Conservation (phyloP, 2,113 vertebrate genomes). For the Todiramphus saurophagus region DNA sequence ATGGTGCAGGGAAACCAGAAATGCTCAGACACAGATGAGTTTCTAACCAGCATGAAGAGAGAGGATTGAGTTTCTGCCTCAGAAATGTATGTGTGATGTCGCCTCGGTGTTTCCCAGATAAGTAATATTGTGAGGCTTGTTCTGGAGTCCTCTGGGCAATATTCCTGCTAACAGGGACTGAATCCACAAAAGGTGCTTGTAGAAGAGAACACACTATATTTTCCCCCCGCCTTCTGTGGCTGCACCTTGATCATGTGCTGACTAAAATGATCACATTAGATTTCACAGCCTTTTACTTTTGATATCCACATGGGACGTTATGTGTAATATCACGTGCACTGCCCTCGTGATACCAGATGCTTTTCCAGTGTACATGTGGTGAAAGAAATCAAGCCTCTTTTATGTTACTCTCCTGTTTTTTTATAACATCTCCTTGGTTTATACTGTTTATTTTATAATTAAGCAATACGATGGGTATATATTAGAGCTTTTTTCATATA, state of each 20-base stretch:
- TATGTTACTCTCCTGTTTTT: not conserved
- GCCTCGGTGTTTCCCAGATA: not conserved
- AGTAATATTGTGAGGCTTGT: not conserved
- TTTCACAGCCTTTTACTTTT: conserved; percentile 7
- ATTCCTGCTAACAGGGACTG: not conserved
- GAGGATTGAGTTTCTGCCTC: not conserved
- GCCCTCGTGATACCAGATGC: not conserved
- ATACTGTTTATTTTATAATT: conserved; percentile 52
- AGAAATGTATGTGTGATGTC: not conserved
- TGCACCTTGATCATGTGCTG: not conserved
- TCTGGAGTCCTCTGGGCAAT: not conserved
- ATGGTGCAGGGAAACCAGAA: not conserved
- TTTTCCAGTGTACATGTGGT: not conserved
- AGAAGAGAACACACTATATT: not conserved
- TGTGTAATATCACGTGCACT: not conserved
- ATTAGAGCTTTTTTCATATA: conserved; percentile 29
- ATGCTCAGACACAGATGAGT: not conserved
- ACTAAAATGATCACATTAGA: not conserved
- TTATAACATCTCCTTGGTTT: conserved; percentile 44
- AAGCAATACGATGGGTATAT: not conserved
- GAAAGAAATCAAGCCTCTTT: conserved; percentile 30
- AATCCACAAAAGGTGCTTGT: conserved; percentile 3
- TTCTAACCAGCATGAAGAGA: not conserved
- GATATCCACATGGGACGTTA: not conserved
- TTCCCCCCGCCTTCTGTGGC: not conserved